phyloP scores from a whole-genome alignment of 2,113 vertebrate species.

The Grantiella picta region DNA sequence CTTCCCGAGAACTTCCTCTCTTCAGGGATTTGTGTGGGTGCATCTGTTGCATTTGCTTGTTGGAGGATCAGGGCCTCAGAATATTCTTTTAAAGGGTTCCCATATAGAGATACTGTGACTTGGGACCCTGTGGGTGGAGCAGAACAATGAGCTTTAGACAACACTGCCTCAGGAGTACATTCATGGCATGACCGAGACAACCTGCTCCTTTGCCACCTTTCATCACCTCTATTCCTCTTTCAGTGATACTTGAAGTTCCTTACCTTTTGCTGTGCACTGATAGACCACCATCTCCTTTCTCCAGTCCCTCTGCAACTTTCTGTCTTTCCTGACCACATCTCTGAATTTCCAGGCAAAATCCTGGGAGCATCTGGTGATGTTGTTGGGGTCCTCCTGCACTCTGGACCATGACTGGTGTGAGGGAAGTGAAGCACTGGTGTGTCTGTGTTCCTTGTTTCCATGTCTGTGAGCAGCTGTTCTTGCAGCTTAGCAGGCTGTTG shows the following conservation, averaged over 20 bases:
- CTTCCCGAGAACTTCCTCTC: not conserved
- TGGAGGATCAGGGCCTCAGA: not conserved
- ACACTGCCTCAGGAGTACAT: not conserved
- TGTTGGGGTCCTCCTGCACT: not conserved
- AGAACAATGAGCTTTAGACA: not conserved
- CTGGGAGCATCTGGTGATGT: not conserved
- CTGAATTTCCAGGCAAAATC: not conserved
- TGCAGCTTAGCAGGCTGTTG: not conserved
- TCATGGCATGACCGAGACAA: not conserved
- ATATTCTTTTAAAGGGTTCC: not conserved
- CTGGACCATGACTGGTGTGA: not conserved
- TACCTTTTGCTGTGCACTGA: not conserved
- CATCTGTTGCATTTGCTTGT: not conserved
- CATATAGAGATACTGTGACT: not conserved
- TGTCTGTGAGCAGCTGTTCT: not conserved
- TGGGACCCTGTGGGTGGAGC: not conserved
- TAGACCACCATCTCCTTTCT: not conserved
- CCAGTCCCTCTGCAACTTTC: not conserved
- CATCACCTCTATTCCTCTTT: not conserved
- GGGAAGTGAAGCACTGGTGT: not conserved
- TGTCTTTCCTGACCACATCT: not conserved
- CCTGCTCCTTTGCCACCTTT: not conserved
- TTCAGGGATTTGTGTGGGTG: not conserved
- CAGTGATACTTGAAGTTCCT: not conserved
- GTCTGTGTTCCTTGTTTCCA: not conserved